phyloP scores from a whole-genome alignment of 1,140 invertebrate species.

The Trichoplusia ni region DNA sequence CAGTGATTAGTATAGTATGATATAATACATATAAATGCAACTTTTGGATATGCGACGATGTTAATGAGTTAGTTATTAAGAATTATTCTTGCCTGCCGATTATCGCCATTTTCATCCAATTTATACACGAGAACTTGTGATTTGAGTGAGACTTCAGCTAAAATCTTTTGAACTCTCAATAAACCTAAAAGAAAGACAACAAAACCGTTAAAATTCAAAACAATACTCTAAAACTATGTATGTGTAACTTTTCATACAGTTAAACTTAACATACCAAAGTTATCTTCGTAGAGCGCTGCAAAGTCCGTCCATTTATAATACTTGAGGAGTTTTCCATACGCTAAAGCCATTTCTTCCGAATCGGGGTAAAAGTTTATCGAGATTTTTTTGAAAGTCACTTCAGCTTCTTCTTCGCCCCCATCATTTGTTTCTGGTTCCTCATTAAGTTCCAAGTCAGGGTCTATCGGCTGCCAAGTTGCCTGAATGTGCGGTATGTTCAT shows the following conservation, averaged over 20 bases:
- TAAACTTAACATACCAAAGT: constrained; percentile 77
- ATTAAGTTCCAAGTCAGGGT: constrained; percentile 63
- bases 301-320: constrained; percentile 89
- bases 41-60: no score
- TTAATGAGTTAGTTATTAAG: no score
- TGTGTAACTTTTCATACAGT: no score
- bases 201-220: background rate
- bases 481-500: constrained; percentile 89
- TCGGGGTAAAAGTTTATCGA: constrained; percentile 87
- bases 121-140: constrained; percentile 83
- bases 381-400: constrained; percentile 57
- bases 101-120: constrained; percentile 83
- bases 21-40: no score
- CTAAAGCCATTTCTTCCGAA: constrained; percentile 84
- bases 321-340: constrained; percentile 85
- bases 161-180: constrained; percentile 64
- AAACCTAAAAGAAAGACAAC: constrained; percentile 54
- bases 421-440: constrained; percentile 30
- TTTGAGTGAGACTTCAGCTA: constrained; percentile 57
- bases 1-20: no score
- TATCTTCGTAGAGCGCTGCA: constrained; percentile 83
- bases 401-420: constrained; percentile 28
- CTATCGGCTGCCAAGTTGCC: constrained; percentile 85
- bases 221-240: background rate
- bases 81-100: constrained; percentile 54